phyloP scores from a whole-genome alignment of 2,113 vertebrate genomes.

The Oncorhynchus tshawytscha region DNA sequence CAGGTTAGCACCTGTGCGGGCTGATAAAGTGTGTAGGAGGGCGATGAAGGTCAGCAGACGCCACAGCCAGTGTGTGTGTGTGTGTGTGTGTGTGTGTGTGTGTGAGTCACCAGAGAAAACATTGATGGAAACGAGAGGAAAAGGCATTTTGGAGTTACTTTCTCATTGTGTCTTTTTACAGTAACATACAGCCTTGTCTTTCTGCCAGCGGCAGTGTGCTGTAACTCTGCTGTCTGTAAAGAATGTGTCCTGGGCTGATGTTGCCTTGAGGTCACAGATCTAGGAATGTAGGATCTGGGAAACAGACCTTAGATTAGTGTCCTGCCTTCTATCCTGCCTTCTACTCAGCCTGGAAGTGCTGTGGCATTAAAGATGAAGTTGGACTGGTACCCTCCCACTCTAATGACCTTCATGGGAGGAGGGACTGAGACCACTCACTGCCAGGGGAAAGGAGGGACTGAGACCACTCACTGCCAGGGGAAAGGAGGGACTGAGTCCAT shows the following conservation, averaged over 20 bases:
- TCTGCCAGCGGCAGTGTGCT: neutral
- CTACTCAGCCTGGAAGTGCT: too few species aligned
- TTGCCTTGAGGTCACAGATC: neutral
- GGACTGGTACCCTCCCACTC: neutral
- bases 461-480: too few species aligned
- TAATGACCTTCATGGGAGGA: slow-evolving; percentile 50
- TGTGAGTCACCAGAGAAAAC: neutral
- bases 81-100: neutral
- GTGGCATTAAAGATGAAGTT: neutral
- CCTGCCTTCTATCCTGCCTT: too few species aligned
- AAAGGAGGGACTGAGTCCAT: too few species aligned
- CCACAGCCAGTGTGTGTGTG: neutral
- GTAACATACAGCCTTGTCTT: neutral
- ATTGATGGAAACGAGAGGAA: neutral
- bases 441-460: too few species aligned
- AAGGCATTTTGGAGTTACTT: neutral
- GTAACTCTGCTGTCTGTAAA: too few species aligned
- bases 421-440: neutral
- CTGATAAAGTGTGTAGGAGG: neutral
- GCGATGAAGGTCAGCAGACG: neutral
- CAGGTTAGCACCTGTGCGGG: neutral
- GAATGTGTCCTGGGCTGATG: too few species aligned
- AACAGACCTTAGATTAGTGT: neutral
- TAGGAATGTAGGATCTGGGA: neutral
- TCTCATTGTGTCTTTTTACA: neutral